Base-by-base conservation (phyloP, 2,113 vertebrate genomes). In the Galemys pyrenaicus region DNA sequence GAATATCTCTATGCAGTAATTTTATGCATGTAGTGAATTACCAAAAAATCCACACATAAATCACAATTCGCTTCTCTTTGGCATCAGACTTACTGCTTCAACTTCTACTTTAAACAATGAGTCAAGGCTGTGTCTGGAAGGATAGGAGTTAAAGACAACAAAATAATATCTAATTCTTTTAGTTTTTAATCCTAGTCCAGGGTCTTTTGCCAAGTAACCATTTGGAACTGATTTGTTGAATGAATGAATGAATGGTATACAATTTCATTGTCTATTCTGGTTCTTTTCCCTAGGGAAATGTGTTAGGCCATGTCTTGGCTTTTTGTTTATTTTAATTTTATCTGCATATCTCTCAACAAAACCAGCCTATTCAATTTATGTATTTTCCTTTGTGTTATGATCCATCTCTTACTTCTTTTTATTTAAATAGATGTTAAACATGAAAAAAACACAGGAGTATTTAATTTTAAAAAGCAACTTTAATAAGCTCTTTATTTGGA, bases 1-100 rank as follows among this genome's bases (percentile, higher is more conserved):
- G 56, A 35, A 89, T 94, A 90, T 68, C 3, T 0, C 35, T 39
- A 41, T 93, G 83, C 88, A 39, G 8, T 93, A 91, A 70, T 88
- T 96, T 37, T 62, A 19, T n/a, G 37, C 89, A 86, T 94, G 11
- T 91, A 94, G 35, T 49, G 92, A 73, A 89, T 84, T 97, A 75
- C 56, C 56, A 89, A 91, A 87, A 84, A 94, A 74, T 91, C 70
- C 19, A 9, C 0, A 0, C 10, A 19, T 32, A 37, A 93, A 77
- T 73, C 77, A 80, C 15, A 68, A 4, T 92, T 37, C 6, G 64
- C 26, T 91, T 87, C 46, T 60, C 26, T 56, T 84, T 82, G 87
- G 30, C 51, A 17, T 89, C 39, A 71, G 84, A 26, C 22, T 15
- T 92, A 49, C n/a, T 74, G 30, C 54, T 6, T 91, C 32, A 70